These are phyloP conservation scores for Chymomyza costata DNA, from an alignment of 1,140 invertebrate species.

Conservation along the genomic window DNA sequence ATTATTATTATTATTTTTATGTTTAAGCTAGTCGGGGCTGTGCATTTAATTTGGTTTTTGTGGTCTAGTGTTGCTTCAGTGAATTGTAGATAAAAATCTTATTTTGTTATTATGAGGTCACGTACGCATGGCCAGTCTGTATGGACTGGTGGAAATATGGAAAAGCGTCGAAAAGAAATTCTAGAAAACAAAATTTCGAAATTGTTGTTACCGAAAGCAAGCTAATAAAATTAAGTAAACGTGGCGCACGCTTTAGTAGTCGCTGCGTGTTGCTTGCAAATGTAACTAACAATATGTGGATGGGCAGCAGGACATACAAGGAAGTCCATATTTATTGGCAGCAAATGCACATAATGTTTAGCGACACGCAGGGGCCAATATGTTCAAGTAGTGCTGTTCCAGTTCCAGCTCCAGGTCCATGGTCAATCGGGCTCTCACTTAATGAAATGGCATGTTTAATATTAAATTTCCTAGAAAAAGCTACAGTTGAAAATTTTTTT, in stretches of 20 bases:
- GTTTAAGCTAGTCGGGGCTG: constrained; percentile 8
- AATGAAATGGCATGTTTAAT: too few species aligned
- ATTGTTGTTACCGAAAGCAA: constrained; percentile 20
- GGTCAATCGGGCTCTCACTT: too few species aligned
- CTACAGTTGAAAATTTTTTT: too few species aligned
- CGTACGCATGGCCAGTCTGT: constrained; percentile 44
- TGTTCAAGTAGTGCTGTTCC: too few species aligned
- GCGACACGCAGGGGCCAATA: constrained; percentile 49
- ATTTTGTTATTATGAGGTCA: constrained; percentile 67
- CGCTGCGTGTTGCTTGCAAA: constrained; percentile 10
- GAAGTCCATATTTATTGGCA: constrained; percentile 61
- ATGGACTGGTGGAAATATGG: constrained; percentile 1
- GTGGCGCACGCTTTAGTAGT: constrained; percentile 41
- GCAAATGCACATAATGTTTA: constrained; percentile 60
- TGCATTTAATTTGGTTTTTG: constrained; percentile 15
- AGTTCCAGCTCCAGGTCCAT: too few species aligned
- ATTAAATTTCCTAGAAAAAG: too few species aligned
- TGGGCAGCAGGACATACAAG: constrained; percentile 2
- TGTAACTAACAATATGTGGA: constrained; percentile 33
- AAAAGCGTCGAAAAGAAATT: constrained; percentile 5
- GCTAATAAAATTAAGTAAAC: constrained; percentile 67
- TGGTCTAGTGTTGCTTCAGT: constrained; percentile 27
- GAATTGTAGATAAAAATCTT: constrained; percentile 72
- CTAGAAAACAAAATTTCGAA: constrained; percentile 4
- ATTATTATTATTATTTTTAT: constrained; percentile 41